Evolutionary conservation across 2,113 vertebrate species (phyloP).

Genomic region (Callionymus lyra): DNA sequence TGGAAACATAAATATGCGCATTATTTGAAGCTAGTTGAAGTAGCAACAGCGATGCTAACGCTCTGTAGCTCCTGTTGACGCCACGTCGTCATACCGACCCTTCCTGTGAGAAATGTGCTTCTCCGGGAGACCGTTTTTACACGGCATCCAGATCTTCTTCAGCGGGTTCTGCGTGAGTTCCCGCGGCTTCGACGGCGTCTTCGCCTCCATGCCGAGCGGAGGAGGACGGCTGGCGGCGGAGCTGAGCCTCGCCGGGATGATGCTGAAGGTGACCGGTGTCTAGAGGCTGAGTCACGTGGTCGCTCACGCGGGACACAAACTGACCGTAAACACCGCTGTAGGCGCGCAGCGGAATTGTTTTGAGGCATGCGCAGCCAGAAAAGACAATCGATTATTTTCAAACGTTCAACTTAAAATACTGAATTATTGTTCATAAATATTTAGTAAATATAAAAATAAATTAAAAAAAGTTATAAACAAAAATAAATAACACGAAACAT

Average conservation of each 20-base stretch:
- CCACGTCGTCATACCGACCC: slow-evolving; percentile 63
- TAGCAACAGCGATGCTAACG: not conserved
- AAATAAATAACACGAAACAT: too few species aligned
- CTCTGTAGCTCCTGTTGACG: not conserved
- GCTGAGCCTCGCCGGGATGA: slow-evolving; percentile 34
- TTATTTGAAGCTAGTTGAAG: not conserved
- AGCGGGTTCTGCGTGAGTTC: slow-evolving; percentile 86
- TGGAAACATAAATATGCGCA: not conserved
- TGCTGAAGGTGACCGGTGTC: slow-evolving; percentile 47
- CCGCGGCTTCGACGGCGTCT: slow-evolving; percentile 45
- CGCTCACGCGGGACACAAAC: not conserved
- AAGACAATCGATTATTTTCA: too few species aligned
- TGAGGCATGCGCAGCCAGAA: not conserved
- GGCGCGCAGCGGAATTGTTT: not conserved
- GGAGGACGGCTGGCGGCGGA: slow-evolving; percentile 16
- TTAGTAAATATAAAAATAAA: too few species aligned
- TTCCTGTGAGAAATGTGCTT: slow-evolving; percentile 77
- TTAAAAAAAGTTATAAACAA: too few species aligned
- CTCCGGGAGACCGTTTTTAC: slow-evolving; percentile 79
- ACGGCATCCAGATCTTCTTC: slow-evolving; percentile 90
- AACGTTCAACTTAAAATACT: too few species aligned
- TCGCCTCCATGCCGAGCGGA: slow-evolving; percentile 40
- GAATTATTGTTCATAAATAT: too few species aligned
- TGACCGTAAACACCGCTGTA: slow-evolving; percentile 12
- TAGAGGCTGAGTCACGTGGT: not conserved